Percentiles rank a stretch among this genome's conserved stretches.
These are phyloP conservation scores for Erythrolamprus reginae DNA, from an alignment of 2,113 vertebrate species.

Conservation along the genomic window DNA sequence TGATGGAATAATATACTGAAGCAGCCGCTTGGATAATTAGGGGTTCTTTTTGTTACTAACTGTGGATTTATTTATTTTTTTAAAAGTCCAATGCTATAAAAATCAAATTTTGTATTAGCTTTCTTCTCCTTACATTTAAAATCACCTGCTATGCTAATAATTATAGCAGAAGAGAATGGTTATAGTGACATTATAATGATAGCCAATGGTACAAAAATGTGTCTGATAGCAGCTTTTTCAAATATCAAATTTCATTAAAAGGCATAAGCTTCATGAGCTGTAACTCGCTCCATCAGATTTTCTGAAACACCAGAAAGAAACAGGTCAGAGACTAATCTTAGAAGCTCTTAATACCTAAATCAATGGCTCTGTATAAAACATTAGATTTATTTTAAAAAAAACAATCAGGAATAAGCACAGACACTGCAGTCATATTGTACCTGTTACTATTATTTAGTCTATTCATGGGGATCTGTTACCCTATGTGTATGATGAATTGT, in stretches of 20 bases:
- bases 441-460: background rate
- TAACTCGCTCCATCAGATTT: background rate
- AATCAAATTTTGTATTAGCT: background rate
- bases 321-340: background rate
- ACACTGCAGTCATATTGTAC: background rate
- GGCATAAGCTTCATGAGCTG: background rate
- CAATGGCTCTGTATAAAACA: background rate
- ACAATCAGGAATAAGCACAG: background rate
- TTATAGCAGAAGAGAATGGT: background rate
- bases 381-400: background rate
- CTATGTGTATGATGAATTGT: background rate
- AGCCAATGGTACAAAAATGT: background rate
- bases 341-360: background rate
- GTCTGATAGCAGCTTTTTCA: background rate
- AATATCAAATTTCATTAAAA: background rate
- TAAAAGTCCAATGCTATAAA: background rate
- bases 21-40: background rate
- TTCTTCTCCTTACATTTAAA: background rate
- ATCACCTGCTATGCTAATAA: background rate
- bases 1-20: background rate
- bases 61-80: background rate
- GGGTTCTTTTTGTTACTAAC: background rate
- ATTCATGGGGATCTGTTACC: background rate
- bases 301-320: background rate
- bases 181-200: background rate